Base-by-base conservation (phyloP, 2,888 invertebrate species). In the Luffia ferchaultella region DNA sequence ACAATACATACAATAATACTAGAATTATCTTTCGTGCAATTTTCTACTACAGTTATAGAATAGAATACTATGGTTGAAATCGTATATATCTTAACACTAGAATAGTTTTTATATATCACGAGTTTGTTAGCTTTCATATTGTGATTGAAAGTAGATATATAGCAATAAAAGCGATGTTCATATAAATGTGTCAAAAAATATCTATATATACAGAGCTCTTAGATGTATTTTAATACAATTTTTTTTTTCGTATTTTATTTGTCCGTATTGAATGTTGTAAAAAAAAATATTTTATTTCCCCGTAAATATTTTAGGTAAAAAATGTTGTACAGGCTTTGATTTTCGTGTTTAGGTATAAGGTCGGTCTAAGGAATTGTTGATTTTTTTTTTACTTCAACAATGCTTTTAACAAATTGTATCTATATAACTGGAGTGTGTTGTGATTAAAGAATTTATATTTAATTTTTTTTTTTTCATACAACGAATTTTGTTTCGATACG, bases 401-500 rank as follows among this genome's bases (percentile, higher is more conserved):
- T n/a, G n/a, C n/a, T n/a, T n/a, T n/a, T n/a, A n/a, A n/a, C n/a
- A n/a, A n/a, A n/a, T n/a, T n/a, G n/a, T n/a, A n/a, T n/a, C n/a
- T n/a, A n/a, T n/a, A n/a, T n/a, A n/a, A n/a, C n/a, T n/a, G n/a
- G n/a, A n/a, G n/a, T n/a, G n/a, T n/a, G n/a, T n/a, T n/a, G n/a
- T n/a, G n/a, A n/a, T n/a, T n/a, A n/a, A n/a, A n/a, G n/a, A n/a
- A n/a, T n/a, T n/a, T n/a, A n/a, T n/a, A n/a, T n/a, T n/a, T n/a
- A n/a, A n/a, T n/a, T 50, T 40, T 50, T 50, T 47, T 41, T 20
- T 20, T 47, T 47, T 20, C 40, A 49, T 46, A 20, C 50, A 18
- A 47, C 50, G 47, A 47, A 44, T 52, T 49, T 43, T 47, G 46
- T 20, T 47, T 42, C 47, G 50, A 52, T 19, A 20, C 17, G 20